Evolutionary conservation across 2,113 vertebrate genomes (phyloP).

Genomic region (Reinhardtius hippoglossoides): DNA sequence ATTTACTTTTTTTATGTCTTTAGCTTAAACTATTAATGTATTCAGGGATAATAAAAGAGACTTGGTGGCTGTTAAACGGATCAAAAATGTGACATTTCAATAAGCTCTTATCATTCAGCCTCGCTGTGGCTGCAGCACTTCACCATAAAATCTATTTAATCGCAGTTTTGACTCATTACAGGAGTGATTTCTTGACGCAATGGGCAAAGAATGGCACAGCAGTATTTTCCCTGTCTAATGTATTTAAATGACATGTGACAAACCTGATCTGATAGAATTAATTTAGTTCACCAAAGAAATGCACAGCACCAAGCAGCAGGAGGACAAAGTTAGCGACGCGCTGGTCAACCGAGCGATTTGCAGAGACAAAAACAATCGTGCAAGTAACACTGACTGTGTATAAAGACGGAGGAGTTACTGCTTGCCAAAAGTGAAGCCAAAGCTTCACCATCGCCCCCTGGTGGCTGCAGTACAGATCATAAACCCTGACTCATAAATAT

Average conservation of each 20-base stretch:
- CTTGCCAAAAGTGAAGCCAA: no score
- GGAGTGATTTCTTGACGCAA: slow-evolving; percentile 23
- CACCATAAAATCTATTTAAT: slow-evolving; percentile 47
- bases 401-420: no score
- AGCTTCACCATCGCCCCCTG: no score
- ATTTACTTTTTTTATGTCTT: slow-evolving; percentile 2
- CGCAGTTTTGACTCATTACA: slow-evolving; percentile 53
- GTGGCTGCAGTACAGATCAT: no score
- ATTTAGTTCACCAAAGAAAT: no score
- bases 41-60: slow-evolving; percentile 7
- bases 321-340: no score
- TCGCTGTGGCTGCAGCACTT: slow-evolving; percentile 16
- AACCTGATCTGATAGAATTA: slow-evolving; percentile 11
- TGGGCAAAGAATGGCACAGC: slow-evolving; percentile 7
- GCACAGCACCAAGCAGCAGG: no score
- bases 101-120: slow-evolving; percentile 51
- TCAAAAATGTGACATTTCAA: slow-evolving; percentile 52
- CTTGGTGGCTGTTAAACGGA: slow-evolving; percentile 16
- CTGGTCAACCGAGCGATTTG: no score
- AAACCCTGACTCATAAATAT: no score
- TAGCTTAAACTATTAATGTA: neutral
- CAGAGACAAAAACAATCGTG: no score
- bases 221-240: slow-evolving; percentile 1
- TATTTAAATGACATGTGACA: slow-evolving; percentile 40
- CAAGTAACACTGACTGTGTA: no score